phyloP scores from a whole-genome alignment of 2,797 vertebrate genomes.

The Dermochelys coriacea region DNA sequence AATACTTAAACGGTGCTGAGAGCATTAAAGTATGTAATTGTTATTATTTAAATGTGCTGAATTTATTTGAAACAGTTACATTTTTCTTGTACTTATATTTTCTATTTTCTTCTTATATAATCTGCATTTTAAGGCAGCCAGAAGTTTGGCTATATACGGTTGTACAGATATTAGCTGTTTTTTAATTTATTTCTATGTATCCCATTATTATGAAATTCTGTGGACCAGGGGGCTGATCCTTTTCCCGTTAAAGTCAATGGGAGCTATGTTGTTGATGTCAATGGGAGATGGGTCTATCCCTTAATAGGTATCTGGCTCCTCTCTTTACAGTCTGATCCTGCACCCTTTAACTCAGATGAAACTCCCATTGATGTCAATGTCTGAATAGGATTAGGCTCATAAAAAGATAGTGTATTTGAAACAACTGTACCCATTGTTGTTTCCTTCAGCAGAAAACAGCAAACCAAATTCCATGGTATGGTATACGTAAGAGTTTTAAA shows the following conservation, averaged over 20 bases:
- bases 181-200: conserved; percentile 48
- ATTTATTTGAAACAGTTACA: conserved; percentile 53
- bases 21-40: conserved; percentile 60
- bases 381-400: conserved; percentile 43
- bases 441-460: conserved; percentile 41
- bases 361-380: conserved; percentile 25
- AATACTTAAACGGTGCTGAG: conserved; percentile 60
- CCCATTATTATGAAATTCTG: conserved; percentile 35
- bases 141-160: neutral
- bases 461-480: neutral
- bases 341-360: conserved; percentile 25
- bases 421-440: conserved; percentile 33
- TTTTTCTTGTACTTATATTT: conserved; percentile 56
- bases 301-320: conserved; percentile 1
- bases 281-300: neutral
- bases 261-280: neutral
- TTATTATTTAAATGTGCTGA: conserved; percentile 69
- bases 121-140: conserved; percentile 21
- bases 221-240: conserved; percentile 8
- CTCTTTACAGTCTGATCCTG: conserved; percentile 21
- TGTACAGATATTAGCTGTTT: conserved; percentile 19
- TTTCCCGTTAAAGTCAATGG: conserved; percentile 49
- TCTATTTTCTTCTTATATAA: conserved; percentile 38
- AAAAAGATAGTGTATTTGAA: conserved; percentile 53
- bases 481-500: conserved; percentile 54